A percentile compares a stretch with the other conserved stretches of the same genome.
Evolutionary conservation across 2,888 invertebrate genomes (phyloP).

Genomic region (Acrobeloides nanus): DNA sequence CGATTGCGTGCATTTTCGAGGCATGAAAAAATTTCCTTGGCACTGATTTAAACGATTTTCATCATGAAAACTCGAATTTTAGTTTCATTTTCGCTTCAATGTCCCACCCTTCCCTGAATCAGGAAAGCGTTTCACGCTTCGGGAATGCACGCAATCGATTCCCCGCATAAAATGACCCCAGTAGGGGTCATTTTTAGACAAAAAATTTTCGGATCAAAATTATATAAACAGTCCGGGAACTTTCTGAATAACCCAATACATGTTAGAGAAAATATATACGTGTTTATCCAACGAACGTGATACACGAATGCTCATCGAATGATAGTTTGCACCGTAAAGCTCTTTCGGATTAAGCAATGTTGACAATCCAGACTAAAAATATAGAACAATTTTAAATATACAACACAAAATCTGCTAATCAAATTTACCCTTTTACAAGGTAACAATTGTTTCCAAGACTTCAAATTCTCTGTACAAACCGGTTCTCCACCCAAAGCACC

Average conservation of each 20-base stretch:
- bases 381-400: conserved; percentile 3
- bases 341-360: not conserved
- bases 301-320: conserved; percentile 16
- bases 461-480: conserved; percentile 95
- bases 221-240: too few relatives aligned
- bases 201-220: not conserved
- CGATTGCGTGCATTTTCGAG: too few relatives aligned
- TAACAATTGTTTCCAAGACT: conserved; percentile 92
- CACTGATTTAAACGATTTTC: too few relatives aligned
- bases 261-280: too few relatives aligned
- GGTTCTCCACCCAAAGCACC: conserved; percentile 88
- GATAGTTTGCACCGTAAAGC: conserved; percentile 28
- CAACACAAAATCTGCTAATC: not conserved
- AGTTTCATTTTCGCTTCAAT: too few relatives aligned
- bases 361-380: conserved; percentile 10
- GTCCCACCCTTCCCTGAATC: too few relatives aligned
- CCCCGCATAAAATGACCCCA: not conserved
- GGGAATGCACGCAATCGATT: not conserved
- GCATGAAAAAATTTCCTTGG: too few relatives aligned
- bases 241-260: too few relatives aligned
- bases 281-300: too few relatives aligned
- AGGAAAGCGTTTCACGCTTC: not conserved
- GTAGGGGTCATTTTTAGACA: too few relatives aligned
- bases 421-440: conserved; percentile 69
- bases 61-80: too few relatives aligned